These are phyloP conservation scores for Trachythela sp. DNA, from an alignment of 64 coral and sea anemone species.

Conservation along the genomic window DNA sequence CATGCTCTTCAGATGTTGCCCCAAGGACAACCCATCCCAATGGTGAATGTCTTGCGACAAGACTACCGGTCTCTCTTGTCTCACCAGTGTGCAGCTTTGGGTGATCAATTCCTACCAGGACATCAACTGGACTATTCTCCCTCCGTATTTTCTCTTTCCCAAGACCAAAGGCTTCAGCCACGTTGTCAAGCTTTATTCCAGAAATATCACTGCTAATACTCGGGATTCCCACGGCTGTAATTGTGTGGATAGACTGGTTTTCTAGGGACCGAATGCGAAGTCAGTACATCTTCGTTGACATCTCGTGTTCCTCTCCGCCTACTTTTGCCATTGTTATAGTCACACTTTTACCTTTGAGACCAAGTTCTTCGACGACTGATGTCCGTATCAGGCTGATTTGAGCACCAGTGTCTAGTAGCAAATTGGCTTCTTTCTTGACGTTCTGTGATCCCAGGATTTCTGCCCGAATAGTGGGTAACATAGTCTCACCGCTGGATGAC, in stretches of 20 bases:
- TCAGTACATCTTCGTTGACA: neutral
- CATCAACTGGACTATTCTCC: neutral
- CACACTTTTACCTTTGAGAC: neutral
- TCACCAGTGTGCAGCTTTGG: constrained; percentile 31
- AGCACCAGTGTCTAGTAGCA: neutral
- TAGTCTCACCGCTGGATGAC: too few species aligned
- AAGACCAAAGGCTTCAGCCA: neutral
- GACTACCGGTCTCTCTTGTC: neutral
- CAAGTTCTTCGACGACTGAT: neutral
- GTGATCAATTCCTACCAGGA: constrained; percentile 23
- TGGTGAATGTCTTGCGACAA: constrained; percentile 25
- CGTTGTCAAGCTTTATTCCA: neutral
- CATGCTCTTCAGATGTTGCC: neutral
- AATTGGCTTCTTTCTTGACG: neutral
- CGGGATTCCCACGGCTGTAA: neutral
- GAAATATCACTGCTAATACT: neutral
- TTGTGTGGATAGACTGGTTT: neutral
- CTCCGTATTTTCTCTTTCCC: neutral
- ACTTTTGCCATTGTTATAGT: neutral
- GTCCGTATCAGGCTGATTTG: neutral
- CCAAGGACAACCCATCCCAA: constrained; percentile 32
- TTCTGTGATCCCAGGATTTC: neutral
- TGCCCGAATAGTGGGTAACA: neutral
- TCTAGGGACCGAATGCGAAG: neutral
- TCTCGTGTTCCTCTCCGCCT: neutral